A percentile compares a stretch with the other conserved stretches of the same genome.
Conservation (phyloP, 2,888 invertebrate genomes). For the Andrena minutula region DNA sequence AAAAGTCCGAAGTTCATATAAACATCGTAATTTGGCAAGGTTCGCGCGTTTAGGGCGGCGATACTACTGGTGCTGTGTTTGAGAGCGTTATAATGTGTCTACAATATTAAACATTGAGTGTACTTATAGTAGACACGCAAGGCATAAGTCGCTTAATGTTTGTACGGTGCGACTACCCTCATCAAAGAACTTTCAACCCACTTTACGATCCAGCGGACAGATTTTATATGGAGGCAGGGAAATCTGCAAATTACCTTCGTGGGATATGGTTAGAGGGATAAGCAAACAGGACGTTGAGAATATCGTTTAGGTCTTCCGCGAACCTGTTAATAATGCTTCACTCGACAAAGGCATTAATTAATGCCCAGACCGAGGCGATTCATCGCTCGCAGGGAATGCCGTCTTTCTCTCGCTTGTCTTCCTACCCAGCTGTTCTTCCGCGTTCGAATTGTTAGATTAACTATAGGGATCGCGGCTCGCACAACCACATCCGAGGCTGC, state of each 20-base stretch:
- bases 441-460: conserved; percentile 31
- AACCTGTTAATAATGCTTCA: conserved; percentile 22
- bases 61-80: conserved; percentile 3
- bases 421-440: conserved; percentile 2
- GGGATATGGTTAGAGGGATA: not conserved
- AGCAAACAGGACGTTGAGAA: conserved; percentile 5
- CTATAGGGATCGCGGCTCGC: conserved; percentile 5
- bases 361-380: not conserved
- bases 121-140: too few species aligned
- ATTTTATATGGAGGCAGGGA: not conserved
- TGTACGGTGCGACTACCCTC: too few species aligned
- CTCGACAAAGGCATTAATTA: conserved; percentile 22
- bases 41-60: not conserved
- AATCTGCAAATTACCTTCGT: not conserved
- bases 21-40: conserved; percentile 13
- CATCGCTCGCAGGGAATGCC: not conserved
- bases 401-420: conserved; percentile 8
- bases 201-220: not conserved
- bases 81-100: conserved; percentile 7
- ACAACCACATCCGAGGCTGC: conserved; percentile 4
- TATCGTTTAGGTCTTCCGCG: not conserved
- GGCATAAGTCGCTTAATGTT: too few species aligned
- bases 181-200: not conserved
- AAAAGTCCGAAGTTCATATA: not conserved
- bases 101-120: too few species aligned